Evolutionary conservation across 2,113 vertebrate species (phyloP), one percentile per base, ranked within the genome.

Genomic region (Marcusenius ussheri): DNA sequence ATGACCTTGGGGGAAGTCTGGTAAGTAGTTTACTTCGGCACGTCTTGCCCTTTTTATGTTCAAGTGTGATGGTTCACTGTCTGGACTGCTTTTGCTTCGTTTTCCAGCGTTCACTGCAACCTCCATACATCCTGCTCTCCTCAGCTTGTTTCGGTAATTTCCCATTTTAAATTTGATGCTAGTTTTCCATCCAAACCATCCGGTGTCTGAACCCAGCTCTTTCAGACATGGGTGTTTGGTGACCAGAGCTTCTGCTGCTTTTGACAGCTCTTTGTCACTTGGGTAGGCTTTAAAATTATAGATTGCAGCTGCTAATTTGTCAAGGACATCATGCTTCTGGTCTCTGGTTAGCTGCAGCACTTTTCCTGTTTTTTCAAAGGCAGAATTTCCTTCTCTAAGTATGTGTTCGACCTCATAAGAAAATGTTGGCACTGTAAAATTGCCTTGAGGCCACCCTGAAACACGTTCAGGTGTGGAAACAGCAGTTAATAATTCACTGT

Each of bases 201-300:
- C 13, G 49, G 11, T 77, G 70, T 31, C 27, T 77, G 70, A 77
- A 39, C 24, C 70, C 9, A 77, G 70, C 70, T 31, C 70, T 77
- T 39, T 77, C 70, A 77, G 70, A 77, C 70, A 77, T 77, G 70
- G 70, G 70, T 77, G 70, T 77, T 77, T 77, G 70, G 70, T 77
- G 70, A 77, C 70, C 9, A 77, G 70, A 77, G 70, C 27, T 15
- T 35, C 70, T 77, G 70, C 70, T 77, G 70, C 70, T 77, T 35
- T 77, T 27, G 70, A 39, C 70, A 77, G n/a, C 3, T 77, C 70
- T 77, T 27, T 77, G 35, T 35, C 70, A 27, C 70, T 77, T 77
- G 70, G 70, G 70, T 77, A 77, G 70, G 70, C 27, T 77, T 77
- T 77, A 39, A 15, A 77, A 77, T 77, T 77, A n/a, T 77, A 77